Evolutionary conservation across 1,140 invertebrate genomes (phyloP).

Genomic region (Eufriesea mexicana): DNA sequence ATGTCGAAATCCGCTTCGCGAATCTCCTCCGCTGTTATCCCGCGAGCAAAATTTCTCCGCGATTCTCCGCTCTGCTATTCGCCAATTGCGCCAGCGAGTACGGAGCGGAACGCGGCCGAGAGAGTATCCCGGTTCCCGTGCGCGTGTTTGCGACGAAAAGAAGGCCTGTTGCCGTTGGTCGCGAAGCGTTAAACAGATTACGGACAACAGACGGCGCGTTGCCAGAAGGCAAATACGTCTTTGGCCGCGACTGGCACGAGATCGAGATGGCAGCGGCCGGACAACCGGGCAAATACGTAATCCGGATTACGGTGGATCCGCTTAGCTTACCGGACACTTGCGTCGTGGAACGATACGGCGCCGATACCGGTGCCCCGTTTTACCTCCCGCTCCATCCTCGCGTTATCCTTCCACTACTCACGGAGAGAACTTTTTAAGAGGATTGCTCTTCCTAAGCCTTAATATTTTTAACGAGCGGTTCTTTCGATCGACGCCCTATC

Average conservation of each 20-base stretch:
- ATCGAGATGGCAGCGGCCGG: conserved; percentile 78
- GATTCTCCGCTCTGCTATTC: too few relatives aligned
- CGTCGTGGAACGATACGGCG: conserved; percentile 75
- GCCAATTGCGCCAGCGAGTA: too few relatives aligned
- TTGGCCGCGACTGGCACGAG: conserved; percentile 70
- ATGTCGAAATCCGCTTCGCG: conserved; percentile 33
- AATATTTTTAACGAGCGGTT: conserved; percentile 67
- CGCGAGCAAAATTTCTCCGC: too few relatives aligned
- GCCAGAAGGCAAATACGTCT: conserved; percentile 78
- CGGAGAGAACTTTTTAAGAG: conserved; percentile 65
- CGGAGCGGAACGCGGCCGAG: too few relatives aligned
- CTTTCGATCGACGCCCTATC: conserved; percentile 29
- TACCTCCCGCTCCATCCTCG: conserved; percentile 5
- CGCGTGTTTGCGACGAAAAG: conserved; percentile 12
- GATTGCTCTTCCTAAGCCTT: conserved; percentile 63
- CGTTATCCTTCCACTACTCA: conserved; percentile 48
- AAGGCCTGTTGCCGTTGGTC: conserved; percentile 30
- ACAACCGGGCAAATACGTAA: conserved; percentile 79
- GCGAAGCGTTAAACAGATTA: conserved; percentile 73
- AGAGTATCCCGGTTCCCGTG: too few relatives aligned
- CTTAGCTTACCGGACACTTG: conserved; percentile 81
- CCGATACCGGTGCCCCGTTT: conserved; percentile 66
- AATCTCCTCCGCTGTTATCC: background rate
- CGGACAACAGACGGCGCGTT: conserved; percentile 73
- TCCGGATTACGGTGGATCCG: conserved; percentile 82